A percentile compares a stretch with the other conserved stretches of the same genome.
Conservation (phyloP, 2,797 vertebrate genomes). For the Harpagifer antarcticus region DNA sequence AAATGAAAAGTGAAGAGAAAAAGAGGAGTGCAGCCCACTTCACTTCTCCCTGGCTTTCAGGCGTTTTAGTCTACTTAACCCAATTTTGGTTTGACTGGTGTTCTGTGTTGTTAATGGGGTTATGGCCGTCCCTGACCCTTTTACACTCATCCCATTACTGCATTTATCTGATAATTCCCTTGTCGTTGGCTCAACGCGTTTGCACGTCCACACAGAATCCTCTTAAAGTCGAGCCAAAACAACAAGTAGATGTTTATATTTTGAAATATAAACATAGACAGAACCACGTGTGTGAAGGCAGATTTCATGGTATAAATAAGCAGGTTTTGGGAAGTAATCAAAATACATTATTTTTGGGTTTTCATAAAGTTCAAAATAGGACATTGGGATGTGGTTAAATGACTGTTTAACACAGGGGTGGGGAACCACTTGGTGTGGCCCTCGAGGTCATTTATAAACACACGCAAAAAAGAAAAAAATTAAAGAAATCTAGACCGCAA, state of each 20-base stretch:
- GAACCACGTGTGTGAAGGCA: neutral
- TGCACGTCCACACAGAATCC: conserved; percentile 33
- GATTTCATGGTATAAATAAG: neutral
- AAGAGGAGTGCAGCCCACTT: conserved; percentile 29
- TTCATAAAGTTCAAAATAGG: neutral
- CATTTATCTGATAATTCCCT: conserved; percentile 50
- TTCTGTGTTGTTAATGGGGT: conserved; percentile 42
- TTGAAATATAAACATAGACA: conserved; percentile 20
- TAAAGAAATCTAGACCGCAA: no score
- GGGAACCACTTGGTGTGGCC: no score
- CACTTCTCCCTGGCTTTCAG: conserved; percentile 39
- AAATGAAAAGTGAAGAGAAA: conserved; percentile 34
- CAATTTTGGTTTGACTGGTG: conserved; percentile 37
- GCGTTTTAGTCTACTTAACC: conserved; percentile 35
- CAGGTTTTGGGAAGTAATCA: neutral
- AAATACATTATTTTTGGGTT: neutral
- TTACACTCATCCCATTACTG: conserved; percentile 39
- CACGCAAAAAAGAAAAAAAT: no score
- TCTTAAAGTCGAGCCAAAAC: conserved; percentile 27
- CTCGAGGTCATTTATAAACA: no score
- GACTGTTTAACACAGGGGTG: neutral
- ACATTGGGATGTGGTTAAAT: neutral
- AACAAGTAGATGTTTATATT: neutral
- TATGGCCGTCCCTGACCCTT: conserved; percentile 28
- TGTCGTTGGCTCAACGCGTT: conserved; percentile 46